Percentiles rank a stretch among this genome's conserved stretches.
These are phyloP conservation scores for Pogonocherus hispidulus DNA, from an alignment of 2,888 invertebrate genomes.

Conservation along the genomic window DNA sequence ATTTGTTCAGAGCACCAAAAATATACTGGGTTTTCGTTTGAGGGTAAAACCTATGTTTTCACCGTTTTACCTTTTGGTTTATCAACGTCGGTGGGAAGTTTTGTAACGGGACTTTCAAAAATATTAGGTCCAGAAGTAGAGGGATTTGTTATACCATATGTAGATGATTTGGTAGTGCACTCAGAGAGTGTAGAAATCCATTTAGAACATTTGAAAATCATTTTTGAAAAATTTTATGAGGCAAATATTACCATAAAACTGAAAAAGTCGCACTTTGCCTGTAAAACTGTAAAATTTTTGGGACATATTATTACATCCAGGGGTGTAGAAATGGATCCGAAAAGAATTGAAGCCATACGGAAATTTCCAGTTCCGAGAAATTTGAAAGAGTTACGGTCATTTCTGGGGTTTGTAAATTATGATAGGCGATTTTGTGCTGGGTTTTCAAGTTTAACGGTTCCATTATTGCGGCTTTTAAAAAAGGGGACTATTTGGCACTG, in stretches of 20 bases:
- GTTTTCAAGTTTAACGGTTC: background rate
- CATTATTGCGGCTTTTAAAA: conserved; percentile 3
- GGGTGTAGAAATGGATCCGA: conserved; percentile 17
- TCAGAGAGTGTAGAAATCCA: conserved; percentile 31
- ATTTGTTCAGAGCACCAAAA: conserved; percentile 24
- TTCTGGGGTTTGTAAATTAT: conserved; percentile 26
- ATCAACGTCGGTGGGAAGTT: conserved; percentile 27
- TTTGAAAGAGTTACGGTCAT: conserved; percentile 29
- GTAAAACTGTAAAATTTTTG: conserved; percentile 16
- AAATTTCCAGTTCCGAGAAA: conserved; percentile 30
- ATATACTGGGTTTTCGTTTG: conserved; percentile 44
- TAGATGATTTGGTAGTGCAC: conserved; percentile 30
- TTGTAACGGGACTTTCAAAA: conserved; percentile 23
- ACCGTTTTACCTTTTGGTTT: conserved; percentile 42
- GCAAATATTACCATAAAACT: conserved; percentile 29
- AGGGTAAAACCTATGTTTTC: conserved; percentile 39
- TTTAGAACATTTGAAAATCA: conserved; percentile 17
- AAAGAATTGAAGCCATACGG: conserved; percentile 26
- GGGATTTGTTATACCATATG: conserved; percentile 27
- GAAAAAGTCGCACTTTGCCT: conserved; percentile 26
- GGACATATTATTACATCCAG: conserved; percentile 20
- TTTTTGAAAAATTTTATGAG: conserved; percentile 28
- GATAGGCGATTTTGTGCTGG: conserved; percentile 1
- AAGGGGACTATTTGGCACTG: conserved; percentile 27
- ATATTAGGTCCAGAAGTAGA: conserved; percentile 23